phyloP scores from a whole-genome alignment of 2,113 vertebrate species.

The Porphyrio hochstetteri region DNA sequence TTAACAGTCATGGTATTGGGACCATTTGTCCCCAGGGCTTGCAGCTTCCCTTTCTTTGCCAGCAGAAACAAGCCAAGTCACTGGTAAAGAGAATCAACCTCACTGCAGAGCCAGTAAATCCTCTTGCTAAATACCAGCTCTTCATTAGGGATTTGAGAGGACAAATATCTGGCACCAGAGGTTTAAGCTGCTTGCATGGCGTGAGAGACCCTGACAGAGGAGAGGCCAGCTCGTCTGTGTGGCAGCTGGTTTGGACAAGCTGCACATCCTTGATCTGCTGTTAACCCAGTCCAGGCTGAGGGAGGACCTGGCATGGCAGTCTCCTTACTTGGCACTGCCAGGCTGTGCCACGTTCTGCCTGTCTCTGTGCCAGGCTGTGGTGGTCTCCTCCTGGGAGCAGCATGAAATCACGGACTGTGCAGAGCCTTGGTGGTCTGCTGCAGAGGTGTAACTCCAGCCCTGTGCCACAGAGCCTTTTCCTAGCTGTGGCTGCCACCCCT shows the following conservation, averaged over 20 bases:
- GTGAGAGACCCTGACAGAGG: slow-evolving; percentile 6
- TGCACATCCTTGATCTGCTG: neutral
- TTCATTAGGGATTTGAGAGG: slow-evolving; percentile 55
- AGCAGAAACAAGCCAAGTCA: neutral
- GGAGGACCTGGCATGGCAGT: neutral
- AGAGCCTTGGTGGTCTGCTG: neutral
- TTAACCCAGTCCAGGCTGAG: neutral
- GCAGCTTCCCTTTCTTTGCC: neutral
- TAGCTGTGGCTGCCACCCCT: neutral
- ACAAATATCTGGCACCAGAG: slow-evolving; percentile 48
- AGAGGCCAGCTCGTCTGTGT: neutral
- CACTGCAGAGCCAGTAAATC: slow-evolving; percentile 46
- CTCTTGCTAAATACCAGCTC: slow-evolving; percentile 47
- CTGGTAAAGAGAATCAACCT: slow-evolving; percentile 1
- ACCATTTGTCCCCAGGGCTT: neutral
- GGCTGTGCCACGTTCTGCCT: neutral
- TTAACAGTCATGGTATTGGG: neutral
- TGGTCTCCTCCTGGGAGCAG: neutral
- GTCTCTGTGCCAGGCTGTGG: neutral
- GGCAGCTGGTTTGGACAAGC: neutral
- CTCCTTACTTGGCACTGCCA: fast-evolving
- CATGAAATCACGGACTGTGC: neutral
- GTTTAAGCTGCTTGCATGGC: slow-evolving; percentile 26
- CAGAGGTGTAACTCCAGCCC: neutral
- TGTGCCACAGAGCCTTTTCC: fast-evolving